A percentile compares a stretch with the other conserved stretches of the same genome.
Conservation (phyloP, 2,113 vertebrate species). For the Mystacornis crossleyi region DNA sequence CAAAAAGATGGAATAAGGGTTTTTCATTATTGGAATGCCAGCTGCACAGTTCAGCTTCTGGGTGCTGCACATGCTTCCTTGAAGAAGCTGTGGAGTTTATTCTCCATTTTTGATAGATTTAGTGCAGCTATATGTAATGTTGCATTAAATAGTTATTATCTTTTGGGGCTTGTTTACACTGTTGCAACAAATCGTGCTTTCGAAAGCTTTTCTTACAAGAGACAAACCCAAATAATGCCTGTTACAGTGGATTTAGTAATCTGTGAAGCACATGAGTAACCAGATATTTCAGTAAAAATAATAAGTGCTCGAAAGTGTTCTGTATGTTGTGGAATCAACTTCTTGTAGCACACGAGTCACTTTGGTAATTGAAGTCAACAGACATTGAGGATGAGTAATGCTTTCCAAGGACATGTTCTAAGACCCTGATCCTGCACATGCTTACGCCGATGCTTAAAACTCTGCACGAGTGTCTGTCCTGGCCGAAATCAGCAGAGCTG, state of each 20-base stretch:
- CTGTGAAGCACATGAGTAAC: background rate
- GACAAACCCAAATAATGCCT: background rate
- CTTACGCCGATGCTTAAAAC: slow-evolving; percentile 48
- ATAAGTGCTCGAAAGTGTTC: background rate
- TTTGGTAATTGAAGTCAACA: slow-evolving; percentile 59
- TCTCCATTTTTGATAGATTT: slow-evolving; percentile 46
- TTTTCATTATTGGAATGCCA: slow-evolving; percentile 12
- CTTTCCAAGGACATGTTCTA: slow-evolving; percentile 58
- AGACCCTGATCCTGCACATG: slow-evolving; percentile 56
- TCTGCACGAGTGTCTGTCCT: background rate
- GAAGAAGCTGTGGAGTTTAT: slow-evolving; percentile 16
- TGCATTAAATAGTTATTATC: background rate
- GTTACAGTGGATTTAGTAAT: background rate
- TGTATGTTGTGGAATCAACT: background rate
- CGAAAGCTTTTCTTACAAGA: background rate
- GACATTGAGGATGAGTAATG: slow-evolving; percentile 51
- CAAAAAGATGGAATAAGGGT: slow-evolving; percentile 26
- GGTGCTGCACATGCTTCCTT: slow-evolving; percentile 41
- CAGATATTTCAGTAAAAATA: slow-evolving; percentile 2
- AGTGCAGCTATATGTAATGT: background rate
- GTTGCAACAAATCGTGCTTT: background rate
- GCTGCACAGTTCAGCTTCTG: slow-evolving; percentile 33
- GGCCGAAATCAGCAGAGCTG: background rate
- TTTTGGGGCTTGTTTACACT: background rate
- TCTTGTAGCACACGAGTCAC: background rate